A percentile compares a stretch with the other conserved stretches of the same genome.
phyloP scores from a whole-genome alignment of 2,113 vertebrate genomes.

The Clupea harengus region DNA sequence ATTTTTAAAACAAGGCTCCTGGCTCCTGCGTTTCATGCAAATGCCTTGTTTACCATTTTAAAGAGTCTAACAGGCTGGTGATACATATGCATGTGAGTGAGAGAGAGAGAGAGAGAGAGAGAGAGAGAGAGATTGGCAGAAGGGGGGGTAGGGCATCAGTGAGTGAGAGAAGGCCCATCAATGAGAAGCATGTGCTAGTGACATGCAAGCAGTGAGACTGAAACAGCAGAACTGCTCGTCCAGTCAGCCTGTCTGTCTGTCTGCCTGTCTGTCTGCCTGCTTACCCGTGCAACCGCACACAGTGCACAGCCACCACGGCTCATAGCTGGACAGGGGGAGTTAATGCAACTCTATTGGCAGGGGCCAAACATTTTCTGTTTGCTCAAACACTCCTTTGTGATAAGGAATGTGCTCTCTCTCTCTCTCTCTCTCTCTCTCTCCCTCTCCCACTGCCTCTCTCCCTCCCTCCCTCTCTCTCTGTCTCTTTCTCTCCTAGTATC shows the following conservation, averaged over 20 bases:
- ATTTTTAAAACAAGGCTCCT: neutral
- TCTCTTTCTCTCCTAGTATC: slow-evolving; percentile 4
- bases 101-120: slow-evolving; percentile 15
- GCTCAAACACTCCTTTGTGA: slow-evolving; percentile 31
- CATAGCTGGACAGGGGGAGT: slow-evolving; percentile 6
- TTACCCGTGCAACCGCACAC: neutral
- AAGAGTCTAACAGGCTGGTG: slow-evolving; percentile 39
- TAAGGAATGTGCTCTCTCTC: slow-evolving; percentile 21
- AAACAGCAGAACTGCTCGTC: neutral
- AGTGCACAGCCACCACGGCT: slow-evolving; percentile 17
- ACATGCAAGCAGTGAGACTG: slow-evolving; percentile 27
- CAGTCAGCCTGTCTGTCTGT: neutral
- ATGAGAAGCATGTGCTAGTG: slow-evolving; percentile 42
- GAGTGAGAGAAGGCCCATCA: slow-evolving; percentile 28
- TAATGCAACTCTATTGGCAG: slow-evolving; percentile 28
- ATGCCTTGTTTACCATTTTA: slow-evolving; percentile 46
- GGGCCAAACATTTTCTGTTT: slow-evolving; percentile 34
- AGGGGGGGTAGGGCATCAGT: neutral
- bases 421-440: slow-evolving; percentile 20
- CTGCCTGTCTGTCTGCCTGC: neutral
- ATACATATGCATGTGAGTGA: slow-evolving; percentile 37
- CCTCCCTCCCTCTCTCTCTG: slow-evolving; percentile 26
- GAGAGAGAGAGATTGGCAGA: neutral
- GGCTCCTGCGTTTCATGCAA: slow-evolving; percentile 29
- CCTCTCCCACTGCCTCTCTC: neutral